Percentiles rank a stretch among this genome's conserved stretches.
Evolutionary conservation across 2,113 vertebrate genomes (phyloP).

Genomic region (Steatornis caripensis): DNA sequence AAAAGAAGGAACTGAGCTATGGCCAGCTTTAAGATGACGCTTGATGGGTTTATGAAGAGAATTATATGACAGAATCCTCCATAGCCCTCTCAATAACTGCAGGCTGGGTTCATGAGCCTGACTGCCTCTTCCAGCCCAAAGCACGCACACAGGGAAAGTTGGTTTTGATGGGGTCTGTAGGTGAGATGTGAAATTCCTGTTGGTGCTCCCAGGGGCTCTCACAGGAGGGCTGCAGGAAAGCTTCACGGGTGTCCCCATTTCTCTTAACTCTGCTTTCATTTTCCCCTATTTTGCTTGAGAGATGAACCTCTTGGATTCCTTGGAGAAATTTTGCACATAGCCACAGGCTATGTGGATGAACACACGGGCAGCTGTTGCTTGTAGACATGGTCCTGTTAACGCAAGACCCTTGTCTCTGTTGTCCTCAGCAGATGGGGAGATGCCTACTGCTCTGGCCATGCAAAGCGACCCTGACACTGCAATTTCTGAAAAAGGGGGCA

Average conservation of each 20-base stretch:
- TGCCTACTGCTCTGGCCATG: not conserved
- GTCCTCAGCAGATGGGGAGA: not conserved
- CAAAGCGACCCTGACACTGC: not conserved
- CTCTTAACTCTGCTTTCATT: not conserved
- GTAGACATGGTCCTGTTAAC: not conserved
- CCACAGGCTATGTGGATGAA: not conserved
- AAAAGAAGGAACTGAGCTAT: constrained; percentile 10
- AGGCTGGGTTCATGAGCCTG: not conserved
- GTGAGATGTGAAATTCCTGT: not conserved
- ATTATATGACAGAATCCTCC: not conserved
- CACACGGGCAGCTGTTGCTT: not conserved
- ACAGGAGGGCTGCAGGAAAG: not conserved
- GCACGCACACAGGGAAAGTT: not conserved
- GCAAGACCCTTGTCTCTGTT: not conserved
- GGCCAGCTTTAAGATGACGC: constrained; percentile 8
- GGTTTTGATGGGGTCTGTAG: not conserved
- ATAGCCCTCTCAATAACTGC: not conserved
- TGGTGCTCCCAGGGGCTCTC: not conserved
- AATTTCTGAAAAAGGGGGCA: not conserved
- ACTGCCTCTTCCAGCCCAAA: not conserved
- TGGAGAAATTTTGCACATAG: not conserved
- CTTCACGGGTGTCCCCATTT: rapidly evolving
- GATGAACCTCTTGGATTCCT: not conserved
- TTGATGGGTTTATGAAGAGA: constrained; percentile 16
- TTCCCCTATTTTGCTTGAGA: not conserved